phyloP scores from a whole-genome alignment of 2,113 vertebrate species.

The Boleophthalmus pectinirostris region DNA sequence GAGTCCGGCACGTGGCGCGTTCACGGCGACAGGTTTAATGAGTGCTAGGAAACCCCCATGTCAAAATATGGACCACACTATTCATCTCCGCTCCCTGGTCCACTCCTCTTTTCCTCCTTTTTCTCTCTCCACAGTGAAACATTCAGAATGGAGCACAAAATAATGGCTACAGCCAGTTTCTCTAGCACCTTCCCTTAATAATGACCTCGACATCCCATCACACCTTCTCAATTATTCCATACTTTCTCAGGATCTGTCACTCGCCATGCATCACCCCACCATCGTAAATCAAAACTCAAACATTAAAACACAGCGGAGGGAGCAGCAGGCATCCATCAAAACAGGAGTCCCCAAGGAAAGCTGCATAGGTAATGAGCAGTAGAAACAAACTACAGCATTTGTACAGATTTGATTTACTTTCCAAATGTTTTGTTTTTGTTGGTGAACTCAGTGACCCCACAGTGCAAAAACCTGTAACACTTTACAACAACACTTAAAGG shows the following conservation, averaged over 20 bases:
- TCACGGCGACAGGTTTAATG: slow-evolving; percentile 46
- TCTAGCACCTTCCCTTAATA: slow-evolving; percentile 29
- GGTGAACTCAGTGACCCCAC: slow-evolving; percentile 54
- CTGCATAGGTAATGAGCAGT: slow-evolving; percentile 43
- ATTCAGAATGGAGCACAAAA: slow-evolving; percentile 35
- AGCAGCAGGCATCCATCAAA: slow-evolving; percentile 54
- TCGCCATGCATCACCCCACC: slow-evolving; percentile 23
- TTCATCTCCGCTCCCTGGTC: slow-evolving; percentile 20
- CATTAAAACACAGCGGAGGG: slow-evolving; percentile 28
- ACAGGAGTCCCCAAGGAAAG: slow-evolving; percentile 12
- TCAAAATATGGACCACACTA: slow-evolving; percentile 9
- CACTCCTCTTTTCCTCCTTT: slow-evolving; percentile 1
- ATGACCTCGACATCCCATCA: slow-evolving; percentile 28
- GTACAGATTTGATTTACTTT: slow-evolving; percentile 38
- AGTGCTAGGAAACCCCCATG: slow-evolving; percentile 22
- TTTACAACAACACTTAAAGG: neutral
- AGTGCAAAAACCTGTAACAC: slow-evolving; percentile 9
- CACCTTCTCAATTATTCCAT: slow-evolving; percentile 3
- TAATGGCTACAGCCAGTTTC: slow-evolving; percentile 45
- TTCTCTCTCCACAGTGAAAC: slow-evolving; percentile 25
- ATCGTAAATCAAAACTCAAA: slow-evolving; percentile 46
- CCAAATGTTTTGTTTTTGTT: slow-evolving; percentile 8
- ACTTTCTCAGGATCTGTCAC: slow-evolving; percentile 22
- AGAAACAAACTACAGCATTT: slow-evolving; percentile 34
- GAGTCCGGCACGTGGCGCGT: slow-evolving; percentile 33